These are phyloP conservation scores for Ischnura elegans DNA, from an alignment of 2,888 invertebrate genomes.

Conservation along the genomic window DNA sequence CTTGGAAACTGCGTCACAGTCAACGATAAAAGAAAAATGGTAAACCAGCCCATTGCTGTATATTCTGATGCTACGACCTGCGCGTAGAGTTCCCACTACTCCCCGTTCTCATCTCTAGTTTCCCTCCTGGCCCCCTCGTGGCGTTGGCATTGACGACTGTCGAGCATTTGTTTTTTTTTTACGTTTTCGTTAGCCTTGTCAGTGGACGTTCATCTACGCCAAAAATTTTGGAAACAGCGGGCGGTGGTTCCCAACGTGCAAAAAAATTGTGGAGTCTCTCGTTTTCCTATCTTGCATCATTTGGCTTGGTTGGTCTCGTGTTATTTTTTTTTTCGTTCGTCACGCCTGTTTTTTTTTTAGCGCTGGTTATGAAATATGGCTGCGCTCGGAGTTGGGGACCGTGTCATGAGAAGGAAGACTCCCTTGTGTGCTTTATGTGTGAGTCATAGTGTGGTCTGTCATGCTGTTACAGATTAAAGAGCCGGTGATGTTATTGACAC, in stretches of 20 bases:
- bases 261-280: background rate
- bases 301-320: background rate
- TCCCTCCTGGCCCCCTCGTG: no score
- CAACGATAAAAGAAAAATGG: no score
- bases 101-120: no score
- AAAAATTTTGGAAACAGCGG: constrained; percentile 6
- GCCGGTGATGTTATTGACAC: background rate
- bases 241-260: background rate
- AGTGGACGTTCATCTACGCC: background rate
- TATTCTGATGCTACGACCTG: no score
- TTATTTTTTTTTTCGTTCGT: background rate
- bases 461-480: background rate
- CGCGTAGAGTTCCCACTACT: no score
- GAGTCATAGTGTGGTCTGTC: background rate
- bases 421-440: background rate
- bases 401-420: background rate
- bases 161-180: background rate
- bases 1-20: no score
- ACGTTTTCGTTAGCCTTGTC: background rate
- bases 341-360: background rate
- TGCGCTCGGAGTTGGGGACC: background rate
- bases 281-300: background rate
- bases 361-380: background rate
- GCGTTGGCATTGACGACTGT: background rate
- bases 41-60: no score